Evolutionary conservation across 2,113 vertebrate genomes (phyloP), one percentile per base, ranked within the genome.

Genomic region (Ailuropoda melanoleuca): DNA sequence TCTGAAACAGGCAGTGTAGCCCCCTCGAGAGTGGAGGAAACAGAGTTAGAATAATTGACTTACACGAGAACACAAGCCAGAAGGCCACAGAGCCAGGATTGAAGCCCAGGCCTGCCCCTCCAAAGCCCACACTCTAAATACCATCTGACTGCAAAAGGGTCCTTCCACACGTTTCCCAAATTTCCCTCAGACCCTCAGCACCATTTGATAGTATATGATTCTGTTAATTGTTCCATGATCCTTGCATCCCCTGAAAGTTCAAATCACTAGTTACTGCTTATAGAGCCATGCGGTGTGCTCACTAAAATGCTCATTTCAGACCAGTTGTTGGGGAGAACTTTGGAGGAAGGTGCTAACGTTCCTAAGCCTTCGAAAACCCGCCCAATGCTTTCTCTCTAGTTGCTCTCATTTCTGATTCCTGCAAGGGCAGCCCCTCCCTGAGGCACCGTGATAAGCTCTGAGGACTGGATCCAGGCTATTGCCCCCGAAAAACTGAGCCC

Each of bases 391-490:
- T 74, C 48, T 37, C 43, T 26, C 50, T 56, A 5, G 15, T 29
- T 34, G 15, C 58, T 48, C 39, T 85, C 24, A 31, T 37, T 56
- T 94, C 62, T 72, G 34, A 7, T 53, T 97, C 94, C 60, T 74
- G 8, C 29, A 72, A 37, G 4, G 17, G 13, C 0, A 2, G 26
- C 31, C 48, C 53, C 24, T 56, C 46, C 0, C 17, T 37, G 3
- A 60, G 50, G 34, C 5, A 62, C 0, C 4, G 0, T 11, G 21
- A n/a, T 39, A 66, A 10, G 60, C 5, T 58, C 10, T 34, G 26
- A 43, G 43, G 70, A 46, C 3, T n/a, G 23, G 31, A 21, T 21
- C 21, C 4, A 17, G 29, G 75, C 11, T 37, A 74, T 74, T 74
- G 60, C 15, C 12, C 19, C 48, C 62, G 17, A 60, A 77, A 96